phyloP scores from a whole-genome alignment of 2,888 invertebrate genomes.

The Augochlorella aurata region DNA sequence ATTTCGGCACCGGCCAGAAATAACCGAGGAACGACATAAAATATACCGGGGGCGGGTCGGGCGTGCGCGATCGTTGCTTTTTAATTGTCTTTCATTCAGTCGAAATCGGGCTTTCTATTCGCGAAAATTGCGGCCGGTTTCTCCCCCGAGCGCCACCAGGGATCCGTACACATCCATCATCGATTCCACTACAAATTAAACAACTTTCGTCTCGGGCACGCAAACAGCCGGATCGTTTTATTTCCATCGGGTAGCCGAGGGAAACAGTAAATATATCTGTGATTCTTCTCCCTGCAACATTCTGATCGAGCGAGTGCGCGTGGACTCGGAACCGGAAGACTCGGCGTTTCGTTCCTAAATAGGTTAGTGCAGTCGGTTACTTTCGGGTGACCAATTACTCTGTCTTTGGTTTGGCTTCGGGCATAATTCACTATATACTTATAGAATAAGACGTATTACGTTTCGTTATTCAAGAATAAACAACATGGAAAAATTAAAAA shows the following conservation, averaged over 20 bases:
- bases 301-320: slow-evolving; percentile 20
- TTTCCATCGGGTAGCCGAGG: not conserved
- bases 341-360: not conserved
- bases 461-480: too few relatives aligned
- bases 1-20: slow-evolving; percentile 47
- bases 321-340: slow-evolving; percentile 20
- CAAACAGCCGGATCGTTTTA: not conserved
- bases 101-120: slow-evolving; percentile 34
- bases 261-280: not conserved
- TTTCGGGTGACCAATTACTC: too few relatives aligned
- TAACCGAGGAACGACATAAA: slow-evolving; percentile 55
- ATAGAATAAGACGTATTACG: too few relatives aligned
- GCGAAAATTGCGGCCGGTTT: slow-evolving; percentile 48
- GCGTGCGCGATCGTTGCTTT: slow-evolving; percentile 52
- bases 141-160: not conserved
- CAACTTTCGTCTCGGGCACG: slow-evolving; percentile 17
- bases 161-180: slow-evolving; percentile 21
- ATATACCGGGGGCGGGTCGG: slow-evolving; percentile 37
- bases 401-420: too few relatives aligned
- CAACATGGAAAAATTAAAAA: too few relatives aligned
- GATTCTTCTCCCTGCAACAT: slow-evolving; percentile 34
- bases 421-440: too few relatives aligned
- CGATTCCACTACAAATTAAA: slow-evolving; percentile 30
- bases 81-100: slow-evolving; percentile 57
- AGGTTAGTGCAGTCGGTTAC: not conserved